These are phyloP conservation scores for Pogonocichla stellata DNA, from an alignment of 2,113 vertebrate species.

Conservation along the genomic window DNA sequence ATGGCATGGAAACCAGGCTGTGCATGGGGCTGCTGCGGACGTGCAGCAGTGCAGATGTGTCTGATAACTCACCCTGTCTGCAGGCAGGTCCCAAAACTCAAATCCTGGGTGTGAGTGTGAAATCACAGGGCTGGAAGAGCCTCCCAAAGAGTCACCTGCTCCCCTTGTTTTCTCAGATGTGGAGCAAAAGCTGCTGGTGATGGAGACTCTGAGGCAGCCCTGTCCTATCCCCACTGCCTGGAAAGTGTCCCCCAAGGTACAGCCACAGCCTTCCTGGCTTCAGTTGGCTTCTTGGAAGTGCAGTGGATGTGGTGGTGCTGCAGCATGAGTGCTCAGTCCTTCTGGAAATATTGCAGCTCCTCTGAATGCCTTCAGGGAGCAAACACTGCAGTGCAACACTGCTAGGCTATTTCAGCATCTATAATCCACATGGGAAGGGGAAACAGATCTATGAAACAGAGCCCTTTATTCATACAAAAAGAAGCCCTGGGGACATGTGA, in stretches of 20 bases:
- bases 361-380: not conserved
- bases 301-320: not conserved
- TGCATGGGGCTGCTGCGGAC: fast-evolving
- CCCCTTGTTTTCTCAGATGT: not conserved
- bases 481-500: not conserved
- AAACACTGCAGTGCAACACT: not conserved
- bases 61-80: not conserved
- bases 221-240: not conserved
- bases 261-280: not conserved
- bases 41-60: not conserved
- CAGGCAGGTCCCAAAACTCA: not conserved
- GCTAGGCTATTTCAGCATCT: not conserved
- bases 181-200: not conserved
- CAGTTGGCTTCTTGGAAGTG: not conserved
- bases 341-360: not conserved
- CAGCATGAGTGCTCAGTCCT: not conserved
- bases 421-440: not conserved
- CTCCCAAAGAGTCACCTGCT: not conserved
- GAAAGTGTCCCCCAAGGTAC: not conserved
- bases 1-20: not conserved
- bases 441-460: not conserved
- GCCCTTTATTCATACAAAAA: not conserved
- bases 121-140: not conserved
- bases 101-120: not conserved
- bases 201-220: not conserved